phyloP scores from a whole-genome alignment of 2,113 vertebrate species.

The Hystrix brachyura region DNA sequence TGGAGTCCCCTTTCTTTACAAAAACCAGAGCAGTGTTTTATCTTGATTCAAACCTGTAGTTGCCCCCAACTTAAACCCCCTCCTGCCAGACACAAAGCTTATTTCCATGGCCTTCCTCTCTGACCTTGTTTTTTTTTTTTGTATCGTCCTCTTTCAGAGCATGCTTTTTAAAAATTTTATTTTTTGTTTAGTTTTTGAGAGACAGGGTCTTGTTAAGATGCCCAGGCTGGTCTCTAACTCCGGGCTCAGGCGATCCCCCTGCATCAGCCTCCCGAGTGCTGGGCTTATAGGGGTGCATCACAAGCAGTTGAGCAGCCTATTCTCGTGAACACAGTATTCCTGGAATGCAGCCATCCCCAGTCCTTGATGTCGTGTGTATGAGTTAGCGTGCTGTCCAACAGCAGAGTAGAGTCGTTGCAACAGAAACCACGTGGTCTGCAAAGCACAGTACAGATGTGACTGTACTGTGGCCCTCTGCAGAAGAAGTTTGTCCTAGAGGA shows the following conservation, averaged over 20 bases:
- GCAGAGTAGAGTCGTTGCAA: background rate
- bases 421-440: background rate
- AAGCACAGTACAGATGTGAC: background rate
- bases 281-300: background rate
- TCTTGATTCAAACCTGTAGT: background rate
- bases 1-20: background rate
- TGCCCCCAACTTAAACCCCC: background rate
- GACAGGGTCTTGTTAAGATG: background rate
- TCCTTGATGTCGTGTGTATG: background rate
- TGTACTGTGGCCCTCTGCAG: background rate
- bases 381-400: background rate
- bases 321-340: background rate
- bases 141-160: background rate
- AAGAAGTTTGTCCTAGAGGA: background rate
- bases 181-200: background rate
- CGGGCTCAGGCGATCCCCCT: background rate
- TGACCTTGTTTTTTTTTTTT: background rate
- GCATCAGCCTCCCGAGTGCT: background rate
- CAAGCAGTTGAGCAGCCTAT: background rate
- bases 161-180: background rate
- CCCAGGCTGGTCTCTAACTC: background rate
- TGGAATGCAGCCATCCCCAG: background rate
- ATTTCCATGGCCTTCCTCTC: background rate
- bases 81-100: background rate
- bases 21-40: background rate